A percentile compares a stretch with the other conserved stretches of the same genome.
These are phyloP conservation scores for Hydriomena furcata DNA, from an alignment of 2,888 invertebrate species.

Conservation along the genomic window DNA sequence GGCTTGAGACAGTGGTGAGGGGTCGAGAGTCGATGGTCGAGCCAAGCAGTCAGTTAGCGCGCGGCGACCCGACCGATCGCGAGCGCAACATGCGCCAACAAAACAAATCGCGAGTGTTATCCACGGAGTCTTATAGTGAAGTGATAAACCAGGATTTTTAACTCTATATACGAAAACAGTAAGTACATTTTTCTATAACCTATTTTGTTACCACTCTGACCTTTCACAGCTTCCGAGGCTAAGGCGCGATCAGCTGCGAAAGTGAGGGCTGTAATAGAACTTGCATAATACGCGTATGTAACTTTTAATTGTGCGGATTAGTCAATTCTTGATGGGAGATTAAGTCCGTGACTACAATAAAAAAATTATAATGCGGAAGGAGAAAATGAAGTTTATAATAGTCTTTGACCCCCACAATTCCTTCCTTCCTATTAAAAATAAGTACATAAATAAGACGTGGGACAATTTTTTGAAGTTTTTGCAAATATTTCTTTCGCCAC, in stretches of 20 bases:
- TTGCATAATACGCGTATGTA: slow-evolving; percentile 38
- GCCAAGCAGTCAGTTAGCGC: slow-evolving; percentile 58
- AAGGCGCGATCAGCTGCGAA: slow-evolving; percentile 68
- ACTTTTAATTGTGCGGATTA: slow-evolving; percentile 33
- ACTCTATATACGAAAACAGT: slow-evolving; percentile 44
- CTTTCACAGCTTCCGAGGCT: slow-evolving; percentile 49
- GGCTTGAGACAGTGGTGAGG: slow-evolving; percentile 34
- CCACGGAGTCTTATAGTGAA: slow-evolving; percentile 62
- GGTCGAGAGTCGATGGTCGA: slow-evolving; percentile 37
- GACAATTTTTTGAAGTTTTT: no score
- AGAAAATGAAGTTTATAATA: no score
- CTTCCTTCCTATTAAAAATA: no score
- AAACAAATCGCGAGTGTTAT: slow-evolving; percentile 65
- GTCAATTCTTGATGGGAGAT: slow-evolving; percentile 29
- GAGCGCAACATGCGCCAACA: slow-evolving; percentile 66
- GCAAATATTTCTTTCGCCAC: no score
- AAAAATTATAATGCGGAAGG: slow-evolving; percentile 16
- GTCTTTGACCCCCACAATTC: no score
- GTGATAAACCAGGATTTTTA: slow-evolving; percentile 67
- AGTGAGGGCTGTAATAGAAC: slow-evolving; percentile 46
- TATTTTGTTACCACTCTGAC: slow-evolving; percentile 40
- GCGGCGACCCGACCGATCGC: slow-evolving; percentile 63
- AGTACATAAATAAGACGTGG: no score
- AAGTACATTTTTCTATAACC: slow-evolving; percentile 32
- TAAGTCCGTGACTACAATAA: slow-evolving; percentile 20